phyloP scores from a whole-genome alignment of 2,113 vertebrate species.

The Hypocryptadius cinnamomeus region DNA sequence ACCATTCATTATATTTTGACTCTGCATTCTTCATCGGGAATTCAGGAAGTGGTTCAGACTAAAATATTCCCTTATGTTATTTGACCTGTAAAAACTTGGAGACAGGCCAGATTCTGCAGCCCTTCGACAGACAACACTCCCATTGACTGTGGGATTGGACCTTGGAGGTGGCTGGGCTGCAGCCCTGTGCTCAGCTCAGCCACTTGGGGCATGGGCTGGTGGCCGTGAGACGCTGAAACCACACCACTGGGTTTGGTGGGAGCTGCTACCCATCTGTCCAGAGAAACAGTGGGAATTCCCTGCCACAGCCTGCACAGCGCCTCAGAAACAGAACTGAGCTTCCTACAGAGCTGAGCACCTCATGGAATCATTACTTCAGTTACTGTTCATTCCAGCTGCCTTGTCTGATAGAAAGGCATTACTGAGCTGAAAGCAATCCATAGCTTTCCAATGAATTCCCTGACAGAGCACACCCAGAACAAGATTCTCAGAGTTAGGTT shows the following conservation, averaged over 20 bases:
- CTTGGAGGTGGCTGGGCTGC: neutral
- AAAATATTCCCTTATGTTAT: constrained; percentile 69
- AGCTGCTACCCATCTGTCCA: neutral
- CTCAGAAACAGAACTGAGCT: neutral
- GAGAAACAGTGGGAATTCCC: neutral
- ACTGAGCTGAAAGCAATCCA: fast-evolving
- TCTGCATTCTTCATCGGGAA: constrained; percentile 58
- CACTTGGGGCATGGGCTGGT: neutral
- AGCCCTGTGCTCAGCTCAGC: neutral
- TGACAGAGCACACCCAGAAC: neutral
- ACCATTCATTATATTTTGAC: constrained; percentile 60
- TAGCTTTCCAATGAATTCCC: neutral
- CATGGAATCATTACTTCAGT: neutral
- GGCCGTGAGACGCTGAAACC: neutral
- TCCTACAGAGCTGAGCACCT: neutral
- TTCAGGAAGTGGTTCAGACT: constrained; percentile 72
- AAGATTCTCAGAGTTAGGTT: neutral
- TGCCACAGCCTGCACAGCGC: neutral
- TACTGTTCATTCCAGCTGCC: neutral
- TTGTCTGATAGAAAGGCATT: neutral
- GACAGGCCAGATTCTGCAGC: constrained; percentile 33
- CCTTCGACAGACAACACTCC: constrained; percentile 48
- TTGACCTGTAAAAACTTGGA: constrained; percentile 69
- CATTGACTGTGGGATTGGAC: constrained; percentile 21
- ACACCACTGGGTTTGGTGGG: neutral